Base-by-base conservation (phyloP, 2,797 vertebrate genomes). In the Lepus townsendii region DNA sequence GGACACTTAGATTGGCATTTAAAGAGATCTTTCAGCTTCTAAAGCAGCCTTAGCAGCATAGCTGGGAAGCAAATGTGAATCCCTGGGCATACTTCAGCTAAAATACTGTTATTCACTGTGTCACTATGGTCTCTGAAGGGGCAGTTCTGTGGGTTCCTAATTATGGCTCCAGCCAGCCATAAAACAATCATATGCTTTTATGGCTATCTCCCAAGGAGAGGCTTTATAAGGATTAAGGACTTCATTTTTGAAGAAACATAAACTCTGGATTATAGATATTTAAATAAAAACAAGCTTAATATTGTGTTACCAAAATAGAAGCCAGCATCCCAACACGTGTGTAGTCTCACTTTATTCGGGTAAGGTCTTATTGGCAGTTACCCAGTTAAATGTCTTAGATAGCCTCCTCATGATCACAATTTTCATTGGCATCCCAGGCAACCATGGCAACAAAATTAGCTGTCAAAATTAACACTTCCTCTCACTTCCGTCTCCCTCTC, bases 311-410 rank as follows among this genome's bases (percentile, higher is more conserved):
- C 19, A 62, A 76, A 83, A 57, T 4, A 92, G 6, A n/a, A n/a
- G 2, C 12, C 9, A 57, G 35, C 17, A 68, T 54, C 3, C 10
- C 32, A 13, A 52, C 47, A 30, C 71, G n/a, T 17, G 88, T 30
- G 35, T 78, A 4, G 16, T 87, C 90, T 27, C 32, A 82, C 79
- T 90, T 94, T 38, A 88, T 84, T 88, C 68, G 60, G 62, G 32
- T 72, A 78, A 24, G 20, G 71, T 52, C 69, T 42, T 27, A 72
- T 75, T 65, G 66, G 17, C 8, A 77, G 14, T 52, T 32, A 47
- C 7, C 69, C 3, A 86, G 14, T 17, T 62, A 52, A 60, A 8
- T 54, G 5, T 79, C 20, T 71, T 30, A 78, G 7, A 69, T 32
- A 30, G 17, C 1, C 3, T 73, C 8, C 12, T 90, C 0, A 2